These are phyloP conservation scores for Todiramphus saurophagus DNA, from an alignment of 2,113 vertebrate genomes.

Conservation along the genomic window DNA sequence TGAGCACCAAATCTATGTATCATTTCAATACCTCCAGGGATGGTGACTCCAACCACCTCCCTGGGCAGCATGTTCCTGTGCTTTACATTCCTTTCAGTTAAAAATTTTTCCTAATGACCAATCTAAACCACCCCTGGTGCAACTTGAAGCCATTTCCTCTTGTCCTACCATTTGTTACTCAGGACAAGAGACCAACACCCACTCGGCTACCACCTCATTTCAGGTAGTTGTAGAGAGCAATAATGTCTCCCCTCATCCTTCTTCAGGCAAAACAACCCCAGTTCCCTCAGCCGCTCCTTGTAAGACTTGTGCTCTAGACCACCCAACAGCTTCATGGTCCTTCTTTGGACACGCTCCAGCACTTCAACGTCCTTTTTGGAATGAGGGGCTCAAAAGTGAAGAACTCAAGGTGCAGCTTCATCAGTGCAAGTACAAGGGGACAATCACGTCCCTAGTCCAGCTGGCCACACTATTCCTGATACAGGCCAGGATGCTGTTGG, in stretches of 20 bases:
- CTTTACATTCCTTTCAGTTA: too few relatives aligned
- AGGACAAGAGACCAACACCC: too few relatives aligned
- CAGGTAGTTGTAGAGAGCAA: background rate
- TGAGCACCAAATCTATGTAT: too few relatives aligned
- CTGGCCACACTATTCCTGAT: background rate
- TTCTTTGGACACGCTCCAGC: background rate
- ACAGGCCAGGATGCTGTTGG: background rate
- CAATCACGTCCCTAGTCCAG: background rate
- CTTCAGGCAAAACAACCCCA: background rate
- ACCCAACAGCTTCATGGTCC: background rate
- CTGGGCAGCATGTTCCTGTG: too few relatives aligned
- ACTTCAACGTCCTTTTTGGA: background rate
- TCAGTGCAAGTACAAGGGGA: too few relatives aligned
- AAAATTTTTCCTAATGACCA: too few relatives aligned
- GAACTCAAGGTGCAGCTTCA: background rate
- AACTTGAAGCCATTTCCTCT: background rate
- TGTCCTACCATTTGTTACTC: background rate
- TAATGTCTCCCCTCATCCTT: background rate
- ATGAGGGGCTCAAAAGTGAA: background rate
- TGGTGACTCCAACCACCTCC: too few relatives aligned
- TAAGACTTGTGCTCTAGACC: background rate
- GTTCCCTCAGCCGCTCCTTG: background rate
- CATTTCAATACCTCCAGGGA: too few relatives aligned
- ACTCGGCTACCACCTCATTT: background rate
- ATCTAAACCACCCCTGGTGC: background rate